These are phyloP conservation scores for Macrotis lagotis DNA, from an alignment of 2,113 vertebrate species.

Conservation along the genomic window DNA sequence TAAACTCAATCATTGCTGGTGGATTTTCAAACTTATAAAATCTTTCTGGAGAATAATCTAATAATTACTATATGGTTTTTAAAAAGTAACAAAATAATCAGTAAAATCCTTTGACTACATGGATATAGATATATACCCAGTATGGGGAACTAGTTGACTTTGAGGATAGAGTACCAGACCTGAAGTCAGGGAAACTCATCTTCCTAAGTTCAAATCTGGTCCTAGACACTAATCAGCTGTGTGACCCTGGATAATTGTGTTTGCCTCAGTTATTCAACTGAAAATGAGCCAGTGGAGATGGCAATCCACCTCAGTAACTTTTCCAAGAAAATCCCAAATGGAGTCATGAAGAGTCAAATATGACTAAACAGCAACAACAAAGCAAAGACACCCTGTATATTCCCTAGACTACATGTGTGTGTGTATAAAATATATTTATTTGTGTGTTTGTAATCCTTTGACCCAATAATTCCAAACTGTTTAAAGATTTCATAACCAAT, in stretches of 20 bases:
- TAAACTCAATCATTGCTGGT: not conserved
- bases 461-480: not conserved
- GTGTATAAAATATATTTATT: too few relatives aligned
- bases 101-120: not conserved
- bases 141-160: not conserved
- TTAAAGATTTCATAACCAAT: not conserved
- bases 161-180: not conserved
- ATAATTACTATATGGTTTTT: not conserved
- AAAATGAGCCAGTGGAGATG: not conserved
- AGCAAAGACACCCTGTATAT: not conserved
- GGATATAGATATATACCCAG: not conserved
- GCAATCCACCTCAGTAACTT: not conserved
- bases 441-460: not conserved
- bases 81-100: not conserved
- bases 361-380: too few relatives aligned
- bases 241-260: not conserved
- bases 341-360: too few relatives aligned
- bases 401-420: not conserved
- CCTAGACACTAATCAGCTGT: not conserved
- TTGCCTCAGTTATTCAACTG: not conserved
- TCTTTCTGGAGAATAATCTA: not conserved
- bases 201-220: not conserved
- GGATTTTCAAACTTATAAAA: not conserved
- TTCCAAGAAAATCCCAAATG: not conserved
- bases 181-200: not conserved